Conservation (phyloP, 2,113 vertebrate species). For the Mobula hypostoma region DNA sequence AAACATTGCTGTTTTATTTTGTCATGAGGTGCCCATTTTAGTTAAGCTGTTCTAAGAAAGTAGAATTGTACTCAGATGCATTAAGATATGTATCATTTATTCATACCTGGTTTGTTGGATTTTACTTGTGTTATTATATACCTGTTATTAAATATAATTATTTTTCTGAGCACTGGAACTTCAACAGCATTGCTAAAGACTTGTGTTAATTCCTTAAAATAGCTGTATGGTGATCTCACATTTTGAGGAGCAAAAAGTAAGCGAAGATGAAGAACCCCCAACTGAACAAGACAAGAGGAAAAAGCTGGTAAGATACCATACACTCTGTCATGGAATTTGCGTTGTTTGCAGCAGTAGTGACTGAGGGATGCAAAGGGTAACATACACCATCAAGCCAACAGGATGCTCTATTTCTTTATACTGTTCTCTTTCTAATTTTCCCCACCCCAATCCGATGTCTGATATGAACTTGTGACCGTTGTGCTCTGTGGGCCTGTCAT, state of each 20-base stretch:
- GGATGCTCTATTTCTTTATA: not conserved
- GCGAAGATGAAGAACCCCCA: constrained; percentile 86
- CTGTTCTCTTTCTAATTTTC: not conserved
- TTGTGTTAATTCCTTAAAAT: constrained; percentile 41
- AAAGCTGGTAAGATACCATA: constrained; percentile 64
- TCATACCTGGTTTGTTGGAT: not conserved
- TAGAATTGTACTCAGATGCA: not conserved
- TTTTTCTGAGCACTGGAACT: not conserved
- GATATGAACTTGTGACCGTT: not conserved
- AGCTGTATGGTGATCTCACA: constrained; percentile 92
- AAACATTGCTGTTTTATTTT: not conserved
- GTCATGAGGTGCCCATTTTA: not conserved
- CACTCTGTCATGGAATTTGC: not conserved
- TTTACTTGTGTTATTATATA: not conserved
- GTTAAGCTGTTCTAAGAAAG: not conserved
- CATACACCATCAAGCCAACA: not conserved
- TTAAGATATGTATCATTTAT: not conserved
- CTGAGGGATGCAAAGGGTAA: not conserved
- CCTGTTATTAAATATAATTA: not conserved
- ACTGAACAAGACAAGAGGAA: constrained; percentile 97
- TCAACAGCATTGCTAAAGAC: not conserved
- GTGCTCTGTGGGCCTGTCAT: not conserved
- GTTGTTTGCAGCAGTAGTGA: too few relatives aligned
- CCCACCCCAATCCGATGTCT: not conserved
- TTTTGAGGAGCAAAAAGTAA: constrained; percentile 78